Conservation (phyloP, 2,888 invertebrate genomes). For the Pristionchus entomophagus region DNA sequence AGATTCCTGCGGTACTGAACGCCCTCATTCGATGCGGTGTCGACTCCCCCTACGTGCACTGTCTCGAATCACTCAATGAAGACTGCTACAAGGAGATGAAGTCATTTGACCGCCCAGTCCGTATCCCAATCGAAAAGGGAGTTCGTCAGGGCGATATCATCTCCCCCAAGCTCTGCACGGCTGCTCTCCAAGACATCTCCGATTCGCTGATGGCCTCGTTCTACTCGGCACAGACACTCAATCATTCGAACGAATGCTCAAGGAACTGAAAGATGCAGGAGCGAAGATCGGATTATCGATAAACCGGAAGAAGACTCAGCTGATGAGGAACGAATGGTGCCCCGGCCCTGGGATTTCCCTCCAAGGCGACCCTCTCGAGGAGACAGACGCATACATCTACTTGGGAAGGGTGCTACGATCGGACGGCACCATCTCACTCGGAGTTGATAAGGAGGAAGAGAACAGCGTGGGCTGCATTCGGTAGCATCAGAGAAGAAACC, state of each 20-base stretch:
- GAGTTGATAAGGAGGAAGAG: not conserved
- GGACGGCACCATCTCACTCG: not conserved
- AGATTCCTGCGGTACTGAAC: no score
- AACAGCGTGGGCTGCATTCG: not conserved
- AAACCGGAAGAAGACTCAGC: constrained; percentile 21
- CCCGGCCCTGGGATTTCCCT: not conserved
- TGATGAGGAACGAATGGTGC: constrained; percentile 12
- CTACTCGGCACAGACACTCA: not conserved
- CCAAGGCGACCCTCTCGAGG: not conserved
- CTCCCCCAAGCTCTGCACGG: not conserved
- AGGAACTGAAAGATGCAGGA: not conserved
- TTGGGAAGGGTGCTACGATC: not conserved
- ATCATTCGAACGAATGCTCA: not conserved
- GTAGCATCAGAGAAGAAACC: not conserved
- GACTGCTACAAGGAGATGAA: no score
- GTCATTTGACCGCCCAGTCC: no score
- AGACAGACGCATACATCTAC: no score
- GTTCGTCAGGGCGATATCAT: no score
- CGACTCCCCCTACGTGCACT: no score
- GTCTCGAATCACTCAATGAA: no score
- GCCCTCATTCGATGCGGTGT: no score
- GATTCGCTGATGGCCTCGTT: not conserved
- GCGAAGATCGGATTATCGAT: not conserved
- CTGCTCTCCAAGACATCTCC: not conserved
- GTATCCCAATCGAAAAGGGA: no score